Evolutionary conservation across 2,888 invertebrate genomes (phyloP).

Genomic region (Agapostemon virescens): DNA sequence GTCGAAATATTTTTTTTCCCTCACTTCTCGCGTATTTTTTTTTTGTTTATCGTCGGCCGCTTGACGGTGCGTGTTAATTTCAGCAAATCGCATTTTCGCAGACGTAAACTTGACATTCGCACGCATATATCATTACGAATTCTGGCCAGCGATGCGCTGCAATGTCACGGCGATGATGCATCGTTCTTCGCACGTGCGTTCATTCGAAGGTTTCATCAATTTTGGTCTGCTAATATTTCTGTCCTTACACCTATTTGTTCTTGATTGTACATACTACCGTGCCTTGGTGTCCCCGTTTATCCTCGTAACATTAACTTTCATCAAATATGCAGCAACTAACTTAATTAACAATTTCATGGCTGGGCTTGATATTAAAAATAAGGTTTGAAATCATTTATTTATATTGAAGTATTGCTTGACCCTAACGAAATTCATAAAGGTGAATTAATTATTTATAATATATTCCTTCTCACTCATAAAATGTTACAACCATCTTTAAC

Average conservation of each 20-base stretch:
- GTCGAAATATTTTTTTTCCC: not conserved
- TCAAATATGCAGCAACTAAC: not conserved
- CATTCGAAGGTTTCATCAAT: conserved; percentile 54
- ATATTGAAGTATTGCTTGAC: not conserved
- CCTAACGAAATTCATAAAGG: not conserved
- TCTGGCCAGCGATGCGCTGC: conserved; percentile 40
- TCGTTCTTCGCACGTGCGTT: conserved; percentile 52
- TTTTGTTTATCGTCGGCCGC: not conserved
- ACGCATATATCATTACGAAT: conserved; percentile 50
- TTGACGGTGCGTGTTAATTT: conserved; percentile 38
- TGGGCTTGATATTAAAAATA: not conserved
- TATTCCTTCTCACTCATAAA: not conserved
- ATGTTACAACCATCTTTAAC: not conserved
- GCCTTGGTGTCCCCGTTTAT: not conserved
- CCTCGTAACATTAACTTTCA: not conserved
- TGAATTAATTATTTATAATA: not conserved
- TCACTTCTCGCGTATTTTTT: not conserved
- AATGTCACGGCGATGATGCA: conserved; percentile 45
- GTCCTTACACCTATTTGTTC: not conserved
- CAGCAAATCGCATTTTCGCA: conserved; percentile 42
- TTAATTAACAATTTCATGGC: not conserved
- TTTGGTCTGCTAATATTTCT: conserved; percentile 40
- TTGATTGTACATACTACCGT: not conserved
- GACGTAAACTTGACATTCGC: conserved; percentile 50
- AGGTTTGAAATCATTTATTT: not conserved